Conservation (phyloP, 2,888 invertebrate species). For the Cinara cedri region DNA sequence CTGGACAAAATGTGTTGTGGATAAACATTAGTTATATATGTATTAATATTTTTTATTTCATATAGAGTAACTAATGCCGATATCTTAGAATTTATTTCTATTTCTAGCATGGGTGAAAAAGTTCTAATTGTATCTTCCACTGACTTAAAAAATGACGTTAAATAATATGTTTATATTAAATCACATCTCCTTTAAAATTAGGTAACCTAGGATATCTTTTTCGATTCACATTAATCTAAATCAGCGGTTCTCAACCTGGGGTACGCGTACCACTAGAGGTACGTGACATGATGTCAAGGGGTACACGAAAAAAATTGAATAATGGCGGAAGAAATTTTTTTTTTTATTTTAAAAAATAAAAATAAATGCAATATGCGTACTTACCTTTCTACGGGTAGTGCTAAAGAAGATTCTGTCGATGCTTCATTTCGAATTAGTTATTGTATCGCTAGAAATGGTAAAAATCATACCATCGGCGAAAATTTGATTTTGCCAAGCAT, state of each 20-base stretch:
- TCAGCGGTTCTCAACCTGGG: no score
- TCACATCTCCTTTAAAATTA: no score
- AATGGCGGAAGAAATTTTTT: no score
- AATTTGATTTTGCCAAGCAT: conserved; percentile 25
- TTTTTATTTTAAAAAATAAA: conserved; percentile 1
- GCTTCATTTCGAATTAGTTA: conserved; percentile 21
- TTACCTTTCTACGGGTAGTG: background rate
- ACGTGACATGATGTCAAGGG: no score
- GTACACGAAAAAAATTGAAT: no score
- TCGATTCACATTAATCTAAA: no score
- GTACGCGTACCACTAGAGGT: no score
- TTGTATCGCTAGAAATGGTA: conserved; percentile 13
- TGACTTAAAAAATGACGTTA: conserved; percentile 7
- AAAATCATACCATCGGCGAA: conserved; percentile 20
- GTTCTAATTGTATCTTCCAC: conserved; percentile 9
- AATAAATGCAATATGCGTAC: conserved; percentile 14
- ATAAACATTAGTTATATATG: background rate
- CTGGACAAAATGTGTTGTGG: background rate
- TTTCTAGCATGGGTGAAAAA: background rate
- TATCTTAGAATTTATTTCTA: background rate
- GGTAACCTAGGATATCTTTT: no score
- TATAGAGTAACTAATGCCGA: background rate
- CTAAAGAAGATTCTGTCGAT: conserved; percentile 6
- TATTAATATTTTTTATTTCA: conserved; percentile 3
- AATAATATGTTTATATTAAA: no score